Base-by-base conservation (phyloP, 2,888 invertebrate species). In the Embidobia sp. region DNA sequence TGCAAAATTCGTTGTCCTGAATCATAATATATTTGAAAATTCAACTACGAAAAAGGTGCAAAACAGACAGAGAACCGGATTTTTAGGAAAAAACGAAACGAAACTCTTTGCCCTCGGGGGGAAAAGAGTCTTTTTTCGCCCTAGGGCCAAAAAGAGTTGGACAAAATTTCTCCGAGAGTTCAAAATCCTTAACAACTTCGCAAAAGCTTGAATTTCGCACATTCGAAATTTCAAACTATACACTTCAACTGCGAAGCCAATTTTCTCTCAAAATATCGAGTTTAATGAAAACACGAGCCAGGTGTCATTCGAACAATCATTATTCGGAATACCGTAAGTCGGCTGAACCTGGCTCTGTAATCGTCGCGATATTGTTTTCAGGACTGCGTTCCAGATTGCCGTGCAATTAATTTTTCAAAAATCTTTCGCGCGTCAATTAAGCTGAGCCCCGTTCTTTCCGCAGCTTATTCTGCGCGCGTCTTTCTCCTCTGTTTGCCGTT, bases 381-480 rank as follows among this genome's bases (percentile, higher is more conserved):
- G 77, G 78, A 79, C 80, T 80, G 63, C 84, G 84, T 88, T 86
- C 85, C 83, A 85, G 84, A 83, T 78, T 77, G 77, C 64, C 77
- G 72, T 29, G 86, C 84, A 86, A 88, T 88, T 87, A 88, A 87
- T 86, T 81, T 82, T 16, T 67, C 81, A 82, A 82, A 86, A 85
- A 73, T 69, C 70, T 57, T 13, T 22, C 27, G 49, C 75, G 63
- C 40, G 80, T 81, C 83, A 77, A 83, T 84, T 83, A 81, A 66
- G 63, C 73, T 72, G 46, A 53, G 27, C 66, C 48, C 42, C 40
- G 13, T 67, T 37, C 31, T 59, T 44, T 6, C 6, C 22, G 22
- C 22, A 22, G 22, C 6, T 22, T 22, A 22, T 6, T 22, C 22
- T 22, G 22, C n/a, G n/a, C 22, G 22, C 22, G 6, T 3, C 6